These are phyloP conservation scores for Deilephila porcellus DNA, from an alignment of 2,888 invertebrate species.

Conservation along the genomic window DNA sequence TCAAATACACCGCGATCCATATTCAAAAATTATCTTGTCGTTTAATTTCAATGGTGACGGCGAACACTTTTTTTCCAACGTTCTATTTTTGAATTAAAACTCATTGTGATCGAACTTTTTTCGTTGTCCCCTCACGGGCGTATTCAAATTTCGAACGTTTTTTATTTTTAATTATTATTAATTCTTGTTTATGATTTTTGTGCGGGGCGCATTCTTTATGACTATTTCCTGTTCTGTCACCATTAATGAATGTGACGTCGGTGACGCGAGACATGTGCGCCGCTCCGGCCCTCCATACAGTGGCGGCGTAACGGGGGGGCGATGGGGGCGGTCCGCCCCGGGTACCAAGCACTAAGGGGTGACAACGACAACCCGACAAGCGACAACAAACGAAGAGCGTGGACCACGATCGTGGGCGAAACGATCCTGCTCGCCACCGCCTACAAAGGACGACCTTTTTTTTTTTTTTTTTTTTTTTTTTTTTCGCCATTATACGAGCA, in stretches of 20 bases:
- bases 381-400: no score
- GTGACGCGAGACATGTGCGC: conserved; percentile 68
- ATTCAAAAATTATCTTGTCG: conserved; percentile 79
- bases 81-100: conserved; percentile 63
- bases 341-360: no score
- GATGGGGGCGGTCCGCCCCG: no score
- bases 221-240: conserved; percentile 79
- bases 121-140: conserved; percentile 62
- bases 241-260: conserved; percentile 70
- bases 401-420: no score
- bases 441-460: no score
- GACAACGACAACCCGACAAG: no score
- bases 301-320: no score
- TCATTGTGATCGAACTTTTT: conserved; percentile 66
- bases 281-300: conserved; percentile 24
- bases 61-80: conserved; percentile 64
- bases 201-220: conserved; percentile 66
- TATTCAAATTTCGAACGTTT: conserved; percentile 71
- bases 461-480: no score
- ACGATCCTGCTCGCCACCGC: no score
- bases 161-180: conserved; percentile 66
- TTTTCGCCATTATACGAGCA: no score
- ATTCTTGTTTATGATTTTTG: conserved; percentile 75
- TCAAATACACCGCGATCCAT: conserved; percentile 80
- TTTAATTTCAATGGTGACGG: conserved; percentile 76